Base-by-base conservation (phyloP, 2,888 invertebrate genomes). In the Maniola hyperantus region DNA sequence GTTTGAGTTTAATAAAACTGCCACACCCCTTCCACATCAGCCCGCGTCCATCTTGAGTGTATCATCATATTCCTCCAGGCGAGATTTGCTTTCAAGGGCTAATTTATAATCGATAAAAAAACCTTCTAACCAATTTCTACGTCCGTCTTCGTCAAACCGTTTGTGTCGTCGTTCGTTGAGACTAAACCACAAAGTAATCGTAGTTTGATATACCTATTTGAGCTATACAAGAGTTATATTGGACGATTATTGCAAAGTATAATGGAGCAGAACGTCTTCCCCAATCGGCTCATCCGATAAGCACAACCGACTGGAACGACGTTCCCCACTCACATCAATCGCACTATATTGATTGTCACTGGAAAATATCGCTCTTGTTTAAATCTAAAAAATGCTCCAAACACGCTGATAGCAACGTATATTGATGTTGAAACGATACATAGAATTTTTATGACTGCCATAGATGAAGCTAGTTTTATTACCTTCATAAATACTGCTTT, bases 201-300 rank as follows among this genome's bases (percentile, higher is more conserved):
- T 61, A 61, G 50, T 50, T 61, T 61, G 10, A 39, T 61, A 61
- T n/a, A 15, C 11, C 11, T 39, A 48, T 36, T 20, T 34, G 20
- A 50, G 48, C 36, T 20, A 7, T 51, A 39, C 50, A 61, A 42
- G 51, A 53, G 26, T 62, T 77, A 74, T 74, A 73, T 79, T 73
- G 72, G 71, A 80, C 82, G 85, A 85, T 89, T 87, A 85, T 83
- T 81, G 81, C 78, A 68, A 75, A 77, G 84, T 78, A 89, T 86
- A 91, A 91, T 89, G 88, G 88, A 82, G 87, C 90, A 88, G 87
- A 90, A 89, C 89, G 82, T 83, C 79, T 83, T 85, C 84, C 83
- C 84, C 53, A 62, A 62, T 82, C 83, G 84, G 83, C 82, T 87
- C 85, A 89, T 88, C 85, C 84, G 88, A 88, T 87, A 83, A 86